These are phyloP conservation scores for Neomonachus schauinslandi DNA, from an alignment of 2,113 vertebrate species.

Conservation along the genomic window DNA sequence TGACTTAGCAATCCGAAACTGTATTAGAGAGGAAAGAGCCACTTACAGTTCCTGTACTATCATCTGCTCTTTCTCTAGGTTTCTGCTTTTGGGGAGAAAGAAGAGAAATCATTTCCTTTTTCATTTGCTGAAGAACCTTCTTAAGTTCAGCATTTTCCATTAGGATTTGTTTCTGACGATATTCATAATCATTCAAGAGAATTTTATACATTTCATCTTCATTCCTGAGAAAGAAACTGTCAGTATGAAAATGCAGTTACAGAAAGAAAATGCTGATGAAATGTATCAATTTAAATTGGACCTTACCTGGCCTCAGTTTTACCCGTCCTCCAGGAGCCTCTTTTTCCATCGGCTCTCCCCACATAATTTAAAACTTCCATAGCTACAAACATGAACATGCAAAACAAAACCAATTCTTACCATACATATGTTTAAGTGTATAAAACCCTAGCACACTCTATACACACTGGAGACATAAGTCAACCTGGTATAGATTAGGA, in stretches of 20 bases:
- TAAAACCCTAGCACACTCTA: neutral
- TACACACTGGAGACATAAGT: neutral
- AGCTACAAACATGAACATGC: constrained; percentile 85
- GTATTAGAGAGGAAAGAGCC: neutral
- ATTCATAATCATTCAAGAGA: constrained; percentile 94
- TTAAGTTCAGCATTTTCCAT: constrained; percentile 97
- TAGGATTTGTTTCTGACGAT: constrained; percentile 92
- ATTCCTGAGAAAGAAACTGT: constrained; percentile 88
- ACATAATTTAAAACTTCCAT: constrained; percentile 97
- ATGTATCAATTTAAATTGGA: neutral
- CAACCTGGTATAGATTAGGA: neutral
- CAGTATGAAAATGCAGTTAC: neutral
- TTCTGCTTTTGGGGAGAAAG: constrained; percentile 91
- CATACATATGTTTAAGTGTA: neutral
- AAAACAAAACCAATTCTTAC: constrained; percentile 63
- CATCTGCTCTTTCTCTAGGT: constrained; percentile 87
- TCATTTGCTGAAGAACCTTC: constrained; percentile 98
- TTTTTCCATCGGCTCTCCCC: constrained; percentile 95
- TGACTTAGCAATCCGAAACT: neutral
- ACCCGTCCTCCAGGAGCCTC: constrained; percentile 95
- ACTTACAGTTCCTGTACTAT: constrained; percentile 90
- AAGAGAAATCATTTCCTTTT: constrained; percentile 96
- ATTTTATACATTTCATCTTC: constrained; percentile 97
- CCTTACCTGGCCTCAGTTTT: constrained; percentile 91
- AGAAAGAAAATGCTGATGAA: neutral